phyloP scores from a whole-genome alignment of 2,888 invertebrate species.

The Epinotia demarniana region DNA sequence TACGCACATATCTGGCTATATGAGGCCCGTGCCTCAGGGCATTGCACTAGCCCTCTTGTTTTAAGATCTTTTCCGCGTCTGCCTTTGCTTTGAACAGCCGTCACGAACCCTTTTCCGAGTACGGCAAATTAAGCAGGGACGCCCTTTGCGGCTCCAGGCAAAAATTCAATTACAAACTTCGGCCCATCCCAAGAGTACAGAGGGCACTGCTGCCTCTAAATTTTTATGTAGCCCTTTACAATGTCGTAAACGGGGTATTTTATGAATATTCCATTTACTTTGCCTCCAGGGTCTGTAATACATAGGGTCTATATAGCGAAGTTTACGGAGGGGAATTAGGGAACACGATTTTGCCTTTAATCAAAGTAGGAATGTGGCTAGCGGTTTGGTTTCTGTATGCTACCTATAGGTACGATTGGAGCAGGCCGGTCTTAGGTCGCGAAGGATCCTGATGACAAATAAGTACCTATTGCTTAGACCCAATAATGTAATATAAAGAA shows the following conservation, averaged over 20 bases:
- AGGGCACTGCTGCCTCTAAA: conserved; percentile 79
- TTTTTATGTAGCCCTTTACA: conserved; percentile 82
- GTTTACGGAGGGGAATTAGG: conserved; percentile 39
- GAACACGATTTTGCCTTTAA: conserved; percentile 43
- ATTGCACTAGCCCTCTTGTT: neutral
- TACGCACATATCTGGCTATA: no score
- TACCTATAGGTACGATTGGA: neutral
- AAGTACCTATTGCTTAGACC: no score
- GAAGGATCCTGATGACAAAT: neutral
- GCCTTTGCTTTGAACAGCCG: conserved; percentile 51
- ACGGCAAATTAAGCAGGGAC: conserved; percentile 80
- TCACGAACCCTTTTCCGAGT: conserved; percentile 75
- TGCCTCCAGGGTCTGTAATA: conserved; percentile 60
- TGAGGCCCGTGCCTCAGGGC: neutral
- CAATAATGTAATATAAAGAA: no score
- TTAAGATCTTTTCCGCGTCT: conserved; percentile 13
- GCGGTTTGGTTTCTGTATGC: neutral
- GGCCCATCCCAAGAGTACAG: conserved; percentile 80
- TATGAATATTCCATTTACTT: conserved; percentile 82
- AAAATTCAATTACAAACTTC: conserved; percentile 85
- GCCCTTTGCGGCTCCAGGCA: conserved; percentile 83
- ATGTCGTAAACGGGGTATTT: conserved; percentile 80
- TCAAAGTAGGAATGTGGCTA: conserved; percentile 33
- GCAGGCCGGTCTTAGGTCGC: neutral
- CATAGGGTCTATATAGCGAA: conserved; percentile 39